Percentiles rank a stretch among this genome's conserved stretches.
Conservation (phyloP, 2,797 vertebrate species). For the Corythornis leucogaster region DNA sequence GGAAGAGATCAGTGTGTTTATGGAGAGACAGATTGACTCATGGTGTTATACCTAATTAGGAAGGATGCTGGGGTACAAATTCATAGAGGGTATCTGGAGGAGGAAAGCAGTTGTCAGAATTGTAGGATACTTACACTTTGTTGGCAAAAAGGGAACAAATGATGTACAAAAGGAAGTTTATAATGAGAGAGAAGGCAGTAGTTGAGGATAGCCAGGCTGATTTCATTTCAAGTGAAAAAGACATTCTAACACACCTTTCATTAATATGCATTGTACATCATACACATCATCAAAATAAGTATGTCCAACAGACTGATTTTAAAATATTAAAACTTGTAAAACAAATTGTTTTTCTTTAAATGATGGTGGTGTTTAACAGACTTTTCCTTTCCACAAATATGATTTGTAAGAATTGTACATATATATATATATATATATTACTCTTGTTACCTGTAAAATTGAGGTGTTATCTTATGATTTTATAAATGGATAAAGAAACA, state of each 20-base stretch:
- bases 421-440: background rate
- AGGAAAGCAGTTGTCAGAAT: background rate
- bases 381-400: background rate
- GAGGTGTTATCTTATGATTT: slow-evolving; percentile 2
- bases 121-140: background rate
- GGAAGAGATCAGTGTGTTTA: background rate
- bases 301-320: background rate
- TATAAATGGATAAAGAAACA: slow-evolving; percentile 21
- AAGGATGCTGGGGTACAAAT: background rate
- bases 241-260: background rate
- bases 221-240: background rate
- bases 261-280: background rate
- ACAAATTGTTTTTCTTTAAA: slow-evolving; percentile 15
- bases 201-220: background rate
- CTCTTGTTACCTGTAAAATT: slow-evolving; percentile 33
- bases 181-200: background rate
- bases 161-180: background rate
- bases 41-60: background rate
- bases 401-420: background rate
- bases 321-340: slow-evolving; percentile 16
- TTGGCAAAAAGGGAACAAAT: background rate
- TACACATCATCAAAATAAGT: background rate
- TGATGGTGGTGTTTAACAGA: slow-evolving; percentile 9
- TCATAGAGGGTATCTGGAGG: background rate
- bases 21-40: background rate